phyloP scores from a whole-genome alignment of 2,888 invertebrate genomes.

The Euclidia mi region DNA sequence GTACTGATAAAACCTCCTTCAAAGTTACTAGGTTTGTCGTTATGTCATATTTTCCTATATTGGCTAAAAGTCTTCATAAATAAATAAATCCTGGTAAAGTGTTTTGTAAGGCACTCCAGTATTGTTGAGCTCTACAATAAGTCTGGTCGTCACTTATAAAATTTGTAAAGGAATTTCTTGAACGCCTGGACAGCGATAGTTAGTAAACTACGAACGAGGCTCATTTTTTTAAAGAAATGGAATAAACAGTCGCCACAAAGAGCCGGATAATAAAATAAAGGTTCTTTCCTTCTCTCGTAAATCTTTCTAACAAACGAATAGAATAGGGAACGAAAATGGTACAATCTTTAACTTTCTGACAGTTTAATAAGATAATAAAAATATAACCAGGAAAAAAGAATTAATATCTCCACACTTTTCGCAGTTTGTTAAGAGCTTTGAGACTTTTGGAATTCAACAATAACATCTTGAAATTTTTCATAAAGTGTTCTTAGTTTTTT shows the following conservation, averaged over 20 bases:
- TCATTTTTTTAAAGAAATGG: slow-evolving; percentile 55
- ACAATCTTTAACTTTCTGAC: slow-evolving; percentile 88
- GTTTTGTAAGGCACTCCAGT: slow-evolving; percentile 24
- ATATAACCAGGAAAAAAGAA: slow-evolving; percentile 76
- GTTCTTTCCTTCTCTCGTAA: slow-evolving; percentile 76
- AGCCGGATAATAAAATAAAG: slow-evolving; percentile 81
- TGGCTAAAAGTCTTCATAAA: not conserved
- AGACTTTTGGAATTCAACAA: slow-evolving; percentile 42
- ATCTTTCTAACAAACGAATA: slow-evolving; percentile 79
- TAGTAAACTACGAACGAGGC: slow-evolving; percentile 41
- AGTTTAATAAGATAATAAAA: slow-evolving; percentile 88
- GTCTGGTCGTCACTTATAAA: slow-evolving; percentile 40
- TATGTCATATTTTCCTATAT: not conserved
- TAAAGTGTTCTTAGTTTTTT: slow-evolving; percentile 25
- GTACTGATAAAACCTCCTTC: too few species aligned
- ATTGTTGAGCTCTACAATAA: slow-evolving; percentile 24
- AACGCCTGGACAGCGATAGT: slow-evolving; percentile 47
- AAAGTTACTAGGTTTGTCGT: too few species aligned
- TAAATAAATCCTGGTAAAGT: slow-evolving; percentile 6
- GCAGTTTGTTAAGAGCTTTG: slow-evolving; percentile 41
- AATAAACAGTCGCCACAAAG: slow-evolving; percentile 72
- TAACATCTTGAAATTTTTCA: slow-evolving; percentile 43
- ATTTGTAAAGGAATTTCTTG: slow-evolving; percentile 51
- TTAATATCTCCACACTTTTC: slow-evolving; percentile 56
- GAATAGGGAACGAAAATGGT: slow-evolving; percentile 81